Base-by-base conservation (phyloP, 2,113 vertebrate species). In the Phylloscopus trochiloides region DNA sequence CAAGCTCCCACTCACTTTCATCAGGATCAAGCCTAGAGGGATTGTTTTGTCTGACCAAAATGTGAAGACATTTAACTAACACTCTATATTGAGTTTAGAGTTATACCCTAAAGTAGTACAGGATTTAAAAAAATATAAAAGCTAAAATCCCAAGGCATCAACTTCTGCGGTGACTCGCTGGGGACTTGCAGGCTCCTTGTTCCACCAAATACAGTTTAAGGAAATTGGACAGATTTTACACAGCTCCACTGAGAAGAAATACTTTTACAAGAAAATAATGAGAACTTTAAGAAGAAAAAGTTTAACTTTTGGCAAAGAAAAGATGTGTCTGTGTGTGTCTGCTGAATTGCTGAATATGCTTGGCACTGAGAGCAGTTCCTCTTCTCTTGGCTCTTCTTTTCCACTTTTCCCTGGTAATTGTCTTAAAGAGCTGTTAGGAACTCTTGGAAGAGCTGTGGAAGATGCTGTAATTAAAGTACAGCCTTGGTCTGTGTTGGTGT, bases 161-260 rank as follows among this genome's bases (percentile, higher is more conserved):
- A 3, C 18, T 81, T 28, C 57, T 47, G 29, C n/a, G 3, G 3
- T 40, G 65, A 55, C 32, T 25, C 0, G 0, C 45, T 26, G 7
- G 34, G 71, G 14, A 24, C 32, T 55, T 0, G 0, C 38, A 75
- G 66, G 42, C 19, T 90, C 14, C 48, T 68, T 68, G 17, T 43
- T 65, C 66, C 47, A 82, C 36, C 42, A 88, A 70, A 59, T 5
- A 34, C 34, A 51, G 18, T 8, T 3, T 10, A 13, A 76, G 14
- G 32, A 40, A 40, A 59, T 18, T 10, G 34, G 54, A 65, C 48
- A 76, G n/a, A 36, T 78, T 79, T 48, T 36, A 45, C 16, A 67
- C 38, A 55, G 4, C 52, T 72, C 17, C 26, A 36, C 67, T n/a
- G 38, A 18, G 57, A 71, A 67, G 1, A 86, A 42, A 12, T 32